Evolutionary conservation across 2,888 invertebrate species (phyloP).

Genomic region (Brachynemurus nebulosus): DNA sequence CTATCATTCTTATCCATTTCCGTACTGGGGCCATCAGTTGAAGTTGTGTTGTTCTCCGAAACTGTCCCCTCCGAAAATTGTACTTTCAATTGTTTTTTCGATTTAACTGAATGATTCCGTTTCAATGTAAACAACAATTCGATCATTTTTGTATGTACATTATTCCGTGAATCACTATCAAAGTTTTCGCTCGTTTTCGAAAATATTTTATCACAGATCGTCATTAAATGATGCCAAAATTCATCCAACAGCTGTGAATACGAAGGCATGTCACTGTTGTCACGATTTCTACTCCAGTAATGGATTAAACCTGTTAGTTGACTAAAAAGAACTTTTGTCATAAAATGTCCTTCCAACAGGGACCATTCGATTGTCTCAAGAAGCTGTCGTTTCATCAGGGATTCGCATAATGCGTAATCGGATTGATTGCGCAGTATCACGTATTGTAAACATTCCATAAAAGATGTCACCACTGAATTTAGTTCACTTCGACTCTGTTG

Average conservation of each 20-base stretch:
- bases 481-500: constrained; percentile 51
- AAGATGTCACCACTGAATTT: constrained; percentile 48
- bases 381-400: constrained; percentile 31
- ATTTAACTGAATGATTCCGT: constrained; percentile 28
- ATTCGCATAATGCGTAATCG: constrained; percentile 30
- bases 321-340: constrained; percentile 34
- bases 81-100: constrained; percentile 36
- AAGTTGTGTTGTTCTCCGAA: constrained; percentile 14
- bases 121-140: constrained; percentile 35
- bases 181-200: constrained; percentile 20
- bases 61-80: constrained; percentile 32
- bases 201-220: constrained; percentile 25
- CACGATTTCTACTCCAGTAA: constrained; percentile 40
- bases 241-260: constrained; percentile 27
- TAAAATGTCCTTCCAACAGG: constrained; percentile 29
- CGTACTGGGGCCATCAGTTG: constrained; percentile 8
- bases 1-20: constrained; percentile 20
- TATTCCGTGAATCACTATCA: constrained; percentile 17
- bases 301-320: constrained; percentile 37
- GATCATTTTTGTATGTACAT: constrained; percentile 28
- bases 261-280: constrained; percentile 23
- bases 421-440: constrained; percentile 37
- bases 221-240: constrained; percentile 31
- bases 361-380: constrained; percentile 35
- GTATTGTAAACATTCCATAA: constrained; percentile 62